Percentiles rank a stretch among this genome's conserved stretches.
Conservation (phyloP, 37 sponge, comb jelly and placozoan genomes). For the Beroe forskalii region DNA sequence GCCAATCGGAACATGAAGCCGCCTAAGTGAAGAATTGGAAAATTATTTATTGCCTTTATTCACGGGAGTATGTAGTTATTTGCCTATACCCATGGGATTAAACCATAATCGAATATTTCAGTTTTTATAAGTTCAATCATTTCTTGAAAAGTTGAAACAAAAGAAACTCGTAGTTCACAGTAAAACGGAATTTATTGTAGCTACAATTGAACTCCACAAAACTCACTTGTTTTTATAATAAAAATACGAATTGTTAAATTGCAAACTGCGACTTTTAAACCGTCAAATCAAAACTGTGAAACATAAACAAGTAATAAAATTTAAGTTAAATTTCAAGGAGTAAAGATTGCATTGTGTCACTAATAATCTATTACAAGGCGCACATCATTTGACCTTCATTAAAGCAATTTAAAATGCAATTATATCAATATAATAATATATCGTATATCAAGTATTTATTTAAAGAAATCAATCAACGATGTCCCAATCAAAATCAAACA, state of each 20-base stretch:
- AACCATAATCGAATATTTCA: too few species aligned
- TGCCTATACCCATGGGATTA: too few species aligned
- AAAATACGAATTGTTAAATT: constrained; percentile 58
- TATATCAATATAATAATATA: background rate
- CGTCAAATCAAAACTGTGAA: constrained; percentile 52
- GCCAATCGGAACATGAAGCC: too few species aligned
- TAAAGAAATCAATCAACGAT: background rate
- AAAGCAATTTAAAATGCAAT: background rate
- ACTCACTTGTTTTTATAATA: constrained; percentile 58
- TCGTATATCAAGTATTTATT: background rate
- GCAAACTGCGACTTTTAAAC: constrained; percentile 34
- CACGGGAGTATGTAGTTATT: too few species aligned
- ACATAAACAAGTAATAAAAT: constrained; percentile 55
- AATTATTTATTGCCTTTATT: too few species aligned
- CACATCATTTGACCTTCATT: background rate
- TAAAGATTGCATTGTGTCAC: background rate
- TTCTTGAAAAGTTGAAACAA: too few species aligned
- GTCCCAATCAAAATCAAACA: background rate
- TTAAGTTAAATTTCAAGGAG: constrained; percentile 17
- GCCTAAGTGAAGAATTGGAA: too few species aligned
- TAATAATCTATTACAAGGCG: background rate
- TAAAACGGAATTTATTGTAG: constrained; percentile 52
- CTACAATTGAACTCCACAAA: constrained; percentile 60
- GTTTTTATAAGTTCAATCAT: too few species aligned
- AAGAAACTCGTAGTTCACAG: background rate